A percentile compares a stretch with the other conserved stretches of the same genome.
phyloP scores from a whole-genome alignment of 2,113 vertebrate genomes.

The Vulpes ferrilata region DNA sequence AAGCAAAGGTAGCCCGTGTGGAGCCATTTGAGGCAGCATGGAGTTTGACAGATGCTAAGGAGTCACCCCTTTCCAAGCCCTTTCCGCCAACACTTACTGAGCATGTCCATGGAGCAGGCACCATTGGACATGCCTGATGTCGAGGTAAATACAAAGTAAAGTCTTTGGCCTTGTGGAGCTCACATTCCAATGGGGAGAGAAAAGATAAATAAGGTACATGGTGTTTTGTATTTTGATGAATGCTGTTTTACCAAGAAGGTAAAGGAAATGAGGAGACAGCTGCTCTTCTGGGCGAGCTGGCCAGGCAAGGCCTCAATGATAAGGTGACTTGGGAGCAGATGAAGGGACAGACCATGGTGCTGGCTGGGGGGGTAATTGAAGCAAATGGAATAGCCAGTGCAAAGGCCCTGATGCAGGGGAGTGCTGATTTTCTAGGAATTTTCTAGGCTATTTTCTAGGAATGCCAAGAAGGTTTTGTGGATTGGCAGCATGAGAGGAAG shows the following conservation, averaged over 20 bases:
- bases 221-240: not conserved
- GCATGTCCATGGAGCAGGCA: not conserved
- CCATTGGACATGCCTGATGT: not conserved
- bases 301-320: not conserved
- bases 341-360: not conserved
- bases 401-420: not conserved
- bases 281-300: not conserved
- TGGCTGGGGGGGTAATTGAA: no score
- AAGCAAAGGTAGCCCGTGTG: not conserved
- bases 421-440: not conserved
- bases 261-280: not conserved
- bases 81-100: not conserved
- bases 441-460: not conserved
- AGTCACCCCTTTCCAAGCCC: not conserved
- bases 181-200: not conserved
- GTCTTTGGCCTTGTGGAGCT: not conserved
- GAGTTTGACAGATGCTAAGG: not conserved
- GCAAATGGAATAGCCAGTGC: not conserved
- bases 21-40: not conserved
- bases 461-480: not conserved
- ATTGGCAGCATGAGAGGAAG: not conserved
- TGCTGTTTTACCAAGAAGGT: not conserved
- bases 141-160: not conserved
- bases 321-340: not conserved
- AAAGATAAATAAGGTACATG: not conserved